Conservation (phyloP, 2,797 vertebrate species). For the Odontamblyopus lacepedii region DNA sequence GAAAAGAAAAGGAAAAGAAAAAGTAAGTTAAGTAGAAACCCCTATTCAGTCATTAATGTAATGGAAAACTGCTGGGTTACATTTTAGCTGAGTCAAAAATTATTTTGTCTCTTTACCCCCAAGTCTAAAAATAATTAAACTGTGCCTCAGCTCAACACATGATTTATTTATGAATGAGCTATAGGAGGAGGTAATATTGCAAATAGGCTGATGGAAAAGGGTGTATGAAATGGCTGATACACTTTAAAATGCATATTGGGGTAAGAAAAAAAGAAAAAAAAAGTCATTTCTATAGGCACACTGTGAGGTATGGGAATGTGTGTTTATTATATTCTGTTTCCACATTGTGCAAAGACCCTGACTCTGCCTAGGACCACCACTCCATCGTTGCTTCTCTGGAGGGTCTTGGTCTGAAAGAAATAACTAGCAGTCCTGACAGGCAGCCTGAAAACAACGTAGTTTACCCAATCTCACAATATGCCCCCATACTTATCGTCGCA, state of each 20-base stretch:
- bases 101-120: constrained; percentile 36
- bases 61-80: constrained; percentile 23
- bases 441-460: constrained; percentile 27
- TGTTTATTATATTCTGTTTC: constrained; percentile 20
- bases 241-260: not conserved
- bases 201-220: not conserved
- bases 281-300: constrained; percentile 15
- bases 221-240: not conserved
- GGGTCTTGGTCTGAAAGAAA: constrained; percentile 39
- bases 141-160: constrained; percentile 14
- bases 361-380: constrained; percentile 31
- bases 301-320: not conserved
- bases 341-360: constrained; percentile 30
- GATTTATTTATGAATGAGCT: constrained; percentile 22
- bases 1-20: constrained; percentile 1
- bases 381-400: constrained; percentile 26
- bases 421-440: constrained; percentile 46
- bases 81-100: constrained; percentile 50
- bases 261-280: not conserved
- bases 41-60: constrained; percentile 9
- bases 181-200: constrained; percentile 4
- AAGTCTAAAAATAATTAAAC: constrained; percentile 41
- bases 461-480: constrained; percentile 11
- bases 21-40: not conserved
- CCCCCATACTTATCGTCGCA: not conserved